phyloP scores from a whole-genome alignment of 1,140 invertebrate genomes.

The Contarinia nasturtii region DNA sequence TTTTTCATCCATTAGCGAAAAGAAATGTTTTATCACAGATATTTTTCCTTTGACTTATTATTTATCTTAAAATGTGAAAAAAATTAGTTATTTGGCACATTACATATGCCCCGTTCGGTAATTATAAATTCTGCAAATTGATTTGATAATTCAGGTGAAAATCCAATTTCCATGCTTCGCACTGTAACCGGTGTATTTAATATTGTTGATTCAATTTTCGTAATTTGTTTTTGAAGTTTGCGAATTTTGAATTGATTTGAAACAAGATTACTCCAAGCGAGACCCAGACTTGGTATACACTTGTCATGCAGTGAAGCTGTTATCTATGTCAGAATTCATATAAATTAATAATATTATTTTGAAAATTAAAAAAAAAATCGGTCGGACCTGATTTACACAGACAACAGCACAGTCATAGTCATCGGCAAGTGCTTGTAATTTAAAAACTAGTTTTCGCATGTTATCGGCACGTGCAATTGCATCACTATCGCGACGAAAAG shows the following conservation, averaged over 20 bases:
- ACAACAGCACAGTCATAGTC: conserved; percentile 36
- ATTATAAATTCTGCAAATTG: conserved; percentile 19
- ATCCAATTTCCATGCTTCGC: conserved; percentile 20
- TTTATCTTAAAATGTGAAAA: neutral
- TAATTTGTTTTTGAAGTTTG: conserved; percentile 16
- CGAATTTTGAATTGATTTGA: conserved; percentile 38
- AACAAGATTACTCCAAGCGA: conserved; percentile 48
- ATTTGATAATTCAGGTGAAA: conserved; percentile 23
- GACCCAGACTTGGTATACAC: conserved; percentile 33
- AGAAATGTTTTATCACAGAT: neutral
- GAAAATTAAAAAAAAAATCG: neutral
- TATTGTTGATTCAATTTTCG: conserved; percentile 7
- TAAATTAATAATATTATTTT: conserved; percentile 7
- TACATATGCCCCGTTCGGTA: conserved; percentile 12
- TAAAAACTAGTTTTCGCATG: conserved; percentile 32
- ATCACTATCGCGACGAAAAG: conserved; percentile 43
- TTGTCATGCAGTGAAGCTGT: conserved; percentile 19
- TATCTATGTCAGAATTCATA: conserved; percentile 19
- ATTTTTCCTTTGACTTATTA: neutral
- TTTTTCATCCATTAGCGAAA: too few species aligned
- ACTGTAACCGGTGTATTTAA: conserved; percentile 5
- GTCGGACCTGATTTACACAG: conserved; percentile 50
- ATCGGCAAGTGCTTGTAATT: conserved; percentile 33
- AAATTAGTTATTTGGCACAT: neutral
- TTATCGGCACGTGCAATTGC: conserved; percentile 30